Evolutionary conservation across 2,888 invertebrate species (phyloP).

Genomic region (Acanthoscelides obtectus): DNA sequence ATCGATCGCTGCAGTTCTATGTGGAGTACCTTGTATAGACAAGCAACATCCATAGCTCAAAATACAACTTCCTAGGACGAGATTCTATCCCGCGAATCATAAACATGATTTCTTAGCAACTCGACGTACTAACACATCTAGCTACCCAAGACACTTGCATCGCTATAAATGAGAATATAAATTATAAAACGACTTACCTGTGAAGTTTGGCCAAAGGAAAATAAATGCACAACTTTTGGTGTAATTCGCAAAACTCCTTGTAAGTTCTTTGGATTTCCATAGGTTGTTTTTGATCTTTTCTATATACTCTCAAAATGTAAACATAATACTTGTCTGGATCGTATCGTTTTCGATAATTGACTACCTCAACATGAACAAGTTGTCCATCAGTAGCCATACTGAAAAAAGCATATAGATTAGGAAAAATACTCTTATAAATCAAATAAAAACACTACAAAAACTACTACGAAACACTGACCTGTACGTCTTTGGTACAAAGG

Average conservation of each 20-base stretch:
- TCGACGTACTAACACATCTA: no score
- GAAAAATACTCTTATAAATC: slow-evolving; percentile 6
- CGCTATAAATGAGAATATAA: no score
- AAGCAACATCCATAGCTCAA: no score
- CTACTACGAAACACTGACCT: slow-evolving; percentile 61
- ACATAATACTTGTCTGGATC: slow-evolving; percentile 98
- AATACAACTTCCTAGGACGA: no score
- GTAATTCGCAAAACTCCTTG: slow-evolving; percentile 94
- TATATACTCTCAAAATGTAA: slow-evolving; percentile 76
- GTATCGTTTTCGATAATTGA: slow-evolving; percentile 90
- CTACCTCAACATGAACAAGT: slow-evolving; percentile 77
- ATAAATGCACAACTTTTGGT: slow-evolving; percentile 87
- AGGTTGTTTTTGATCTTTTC: slow-evolving; percentile 81
- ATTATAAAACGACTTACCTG: slow-evolving; percentile 57
- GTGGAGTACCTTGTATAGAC: no score
- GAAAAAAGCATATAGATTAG: slow-evolving; percentile 19
- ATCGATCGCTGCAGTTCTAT: no score
- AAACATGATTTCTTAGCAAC: no score
- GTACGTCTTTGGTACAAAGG: slow-evolving; percentile 91
- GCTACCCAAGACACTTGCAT: no score
- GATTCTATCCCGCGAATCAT: no score
- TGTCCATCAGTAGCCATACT: slow-evolving; percentile 89
- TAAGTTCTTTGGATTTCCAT: slow-evolving; percentile 89
- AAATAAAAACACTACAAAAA: slow-evolving; percentile 13
- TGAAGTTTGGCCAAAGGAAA: slow-evolving; percentile 89